Conservation (phyloP, 2,888 invertebrate genomes). For the Idaea aversata region DNA sequence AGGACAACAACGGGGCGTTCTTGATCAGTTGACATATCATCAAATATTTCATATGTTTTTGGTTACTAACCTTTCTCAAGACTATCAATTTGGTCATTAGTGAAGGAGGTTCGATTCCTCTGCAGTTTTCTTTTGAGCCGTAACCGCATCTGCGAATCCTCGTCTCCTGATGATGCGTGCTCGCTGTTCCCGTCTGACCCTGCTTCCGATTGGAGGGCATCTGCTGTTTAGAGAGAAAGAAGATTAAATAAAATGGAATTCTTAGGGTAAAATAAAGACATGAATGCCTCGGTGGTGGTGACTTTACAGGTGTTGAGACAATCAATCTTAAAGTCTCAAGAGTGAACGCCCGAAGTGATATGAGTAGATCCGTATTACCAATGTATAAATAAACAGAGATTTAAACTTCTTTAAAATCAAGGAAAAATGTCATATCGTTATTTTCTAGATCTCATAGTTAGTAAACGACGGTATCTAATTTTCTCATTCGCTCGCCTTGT, state of each 20-base stretch:
- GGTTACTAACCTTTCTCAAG: slow-evolving; percentile 93
- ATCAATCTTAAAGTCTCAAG: no score
- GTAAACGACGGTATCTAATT: neutral
- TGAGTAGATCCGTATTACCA: no score
- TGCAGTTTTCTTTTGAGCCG: slow-evolving; percentile 97
- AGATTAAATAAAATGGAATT: neutral
- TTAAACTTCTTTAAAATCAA: no score
- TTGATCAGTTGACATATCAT: no score
- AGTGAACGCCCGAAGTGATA: no score
- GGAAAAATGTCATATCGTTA: neutral
- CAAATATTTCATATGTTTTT: no score
- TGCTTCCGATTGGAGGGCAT: slow-evolving; percentile 81
- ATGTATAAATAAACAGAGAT: no score
- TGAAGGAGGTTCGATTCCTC: slow-evolving; percentile 98
- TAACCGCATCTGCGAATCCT: slow-evolving; percentile 95
- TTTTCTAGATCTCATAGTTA: neutral
- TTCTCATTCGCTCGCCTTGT: neutral
- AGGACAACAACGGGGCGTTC: no score
- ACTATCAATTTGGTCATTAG: slow-evolving; percentile 99
- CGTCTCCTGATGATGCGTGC: slow-evolving; percentile 93
- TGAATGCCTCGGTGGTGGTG: neutral
- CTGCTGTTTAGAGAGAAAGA: slow-evolving; percentile 48
- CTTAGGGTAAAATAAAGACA: neutral
- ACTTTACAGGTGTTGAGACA: no score
- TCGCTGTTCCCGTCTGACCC: slow-evolving; percentile 94